Conservation (phyloP, 2,888 invertebrate species). For the Macroteleia sp. region DNA sequence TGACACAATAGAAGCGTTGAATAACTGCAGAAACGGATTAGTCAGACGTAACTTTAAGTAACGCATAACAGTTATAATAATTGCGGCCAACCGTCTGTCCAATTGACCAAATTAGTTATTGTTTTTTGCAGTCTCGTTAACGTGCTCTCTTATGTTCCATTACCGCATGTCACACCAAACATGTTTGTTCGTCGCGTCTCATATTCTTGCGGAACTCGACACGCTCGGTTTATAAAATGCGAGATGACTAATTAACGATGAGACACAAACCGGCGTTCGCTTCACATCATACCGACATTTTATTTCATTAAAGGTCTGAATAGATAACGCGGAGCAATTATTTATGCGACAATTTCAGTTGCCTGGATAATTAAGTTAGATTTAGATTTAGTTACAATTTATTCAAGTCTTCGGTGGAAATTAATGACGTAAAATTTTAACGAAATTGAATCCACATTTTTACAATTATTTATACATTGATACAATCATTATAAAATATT, state of each 20-base stretch:
- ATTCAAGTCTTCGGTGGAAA: neutral
- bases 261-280: slow-evolving; percentile 18
- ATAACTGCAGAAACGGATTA: no score
- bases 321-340: slow-evolving; percentile 17
- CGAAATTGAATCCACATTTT: no score
- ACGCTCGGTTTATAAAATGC: slow-evolving; percentile 50
- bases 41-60: no score
- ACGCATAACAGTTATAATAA: no score
- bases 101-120: slow-evolving; percentile 72
- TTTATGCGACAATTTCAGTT: slow-evolving; percentile 29
- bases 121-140: slow-evolving; percentile 51
- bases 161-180: slow-evolving; percentile 36
- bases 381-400: neutral
- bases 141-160: slow-evolving; percentile 15
- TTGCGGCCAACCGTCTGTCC: slow-evolving; percentile 71
- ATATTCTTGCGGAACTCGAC: slow-evolving; percentile 56
- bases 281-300: slow-evolving; percentile 40
- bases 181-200: slow-evolving; percentile 44
- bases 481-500: no score
- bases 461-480: no score
- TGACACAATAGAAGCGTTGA: no score
- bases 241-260: slow-evolving; percentile 59
- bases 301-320: slow-evolving; percentile 63
- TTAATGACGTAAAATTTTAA: no score
- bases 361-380: neutral